A percentile compares a stretch with the other conserved stretches of the same genome.
These are phyloP conservation scores for Piaya cayana DNA, from an alignment of 2,113 vertebrate species.

Conservation along the genomic window DNA sequence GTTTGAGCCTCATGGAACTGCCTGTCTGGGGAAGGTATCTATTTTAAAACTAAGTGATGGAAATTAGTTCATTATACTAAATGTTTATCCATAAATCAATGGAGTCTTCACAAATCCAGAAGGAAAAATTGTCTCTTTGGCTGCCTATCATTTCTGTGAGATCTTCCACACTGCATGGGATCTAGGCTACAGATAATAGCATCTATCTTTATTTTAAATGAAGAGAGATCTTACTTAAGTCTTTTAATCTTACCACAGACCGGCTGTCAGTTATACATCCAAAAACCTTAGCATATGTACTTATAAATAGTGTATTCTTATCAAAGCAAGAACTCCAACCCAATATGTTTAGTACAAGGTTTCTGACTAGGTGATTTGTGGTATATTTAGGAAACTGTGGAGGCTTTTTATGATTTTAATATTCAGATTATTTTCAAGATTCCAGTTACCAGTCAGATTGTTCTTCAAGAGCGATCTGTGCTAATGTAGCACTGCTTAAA, in stretches of 20 bases:
- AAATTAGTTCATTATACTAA: not conserved
- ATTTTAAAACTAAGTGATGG: slow-evolving; percentile 1
- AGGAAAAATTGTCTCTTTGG: not conserved
- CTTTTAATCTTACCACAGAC: not conserved
- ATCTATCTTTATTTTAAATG: not conserved
- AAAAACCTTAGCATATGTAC: not conserved
- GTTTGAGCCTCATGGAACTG: not conserved
- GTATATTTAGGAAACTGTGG: not conserved
- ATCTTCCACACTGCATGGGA: not conserved
- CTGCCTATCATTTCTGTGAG: not conserved
- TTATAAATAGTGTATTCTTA: not conserved
- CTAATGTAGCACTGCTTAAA: not conserved
- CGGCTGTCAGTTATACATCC: not conserved
- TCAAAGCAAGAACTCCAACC: not conserved
- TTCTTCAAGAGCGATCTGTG: not conserved
- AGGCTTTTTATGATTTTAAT: not conserved
- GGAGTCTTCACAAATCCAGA: not conserved
- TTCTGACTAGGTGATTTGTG: not conserved
- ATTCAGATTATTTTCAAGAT: not conserved
- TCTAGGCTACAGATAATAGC: not conserved
- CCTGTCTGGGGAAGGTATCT: not conserved
- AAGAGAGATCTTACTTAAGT: not conserved
- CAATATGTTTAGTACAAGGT: not conserved
- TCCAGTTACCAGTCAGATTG: not conserved
- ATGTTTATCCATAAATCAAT: slow-evolving; percentile 8